These are phyloP conservation scores for Watsonalla cultraria DNA, from an alignment of 2,888 invertebrate species.

Conservation along the genomic window DNA sequence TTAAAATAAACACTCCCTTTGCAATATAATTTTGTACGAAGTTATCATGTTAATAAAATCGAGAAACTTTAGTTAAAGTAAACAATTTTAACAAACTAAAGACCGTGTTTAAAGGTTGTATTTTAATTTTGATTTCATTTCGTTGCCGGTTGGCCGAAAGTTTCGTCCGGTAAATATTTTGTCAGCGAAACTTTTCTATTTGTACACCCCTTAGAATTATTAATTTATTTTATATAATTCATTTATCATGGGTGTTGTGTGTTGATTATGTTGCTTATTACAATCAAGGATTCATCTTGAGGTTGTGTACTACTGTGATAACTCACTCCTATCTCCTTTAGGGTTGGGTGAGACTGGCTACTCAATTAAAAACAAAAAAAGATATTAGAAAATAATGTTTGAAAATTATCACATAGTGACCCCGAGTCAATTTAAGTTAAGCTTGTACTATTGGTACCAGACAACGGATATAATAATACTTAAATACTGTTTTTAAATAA, in stretches of 20 bases:
- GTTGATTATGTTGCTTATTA: neutral
- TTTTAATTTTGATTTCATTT: slow-evolving; percentile 42
- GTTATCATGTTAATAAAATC: slow-evolving; percentile 19
- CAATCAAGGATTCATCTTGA: neutral
- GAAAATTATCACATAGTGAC: too few species aligned
- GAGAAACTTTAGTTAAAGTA: slow-evolving; percentile 24
- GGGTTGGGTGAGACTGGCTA: neutral
- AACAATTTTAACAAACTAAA: slow-evolving; percentile 32
- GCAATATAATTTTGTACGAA: slow-evolving; percentile 6
- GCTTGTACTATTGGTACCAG: too few species aligned
- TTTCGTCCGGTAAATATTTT: slow-evolving; percentile 47
- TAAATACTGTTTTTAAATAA: too few species aligned
- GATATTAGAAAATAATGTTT: too few species aligned
- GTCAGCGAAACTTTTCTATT: slow-evolving; percentile 37
- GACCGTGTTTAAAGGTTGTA: slow-evolving; percentile 22
- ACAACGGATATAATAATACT: too few species aligned
- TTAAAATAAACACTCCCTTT: neutral
- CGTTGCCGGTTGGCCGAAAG: slow-evolving; percentile 32
- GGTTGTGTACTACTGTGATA: too few species aligned
- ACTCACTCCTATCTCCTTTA: neutral
- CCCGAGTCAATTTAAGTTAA: too few species aligned
- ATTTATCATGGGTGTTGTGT: neutral
- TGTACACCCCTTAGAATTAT: slow-evolving; percentile 26
- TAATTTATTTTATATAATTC: slow-evolving; percentile 6
- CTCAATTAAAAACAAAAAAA: too few species aligned